Evolutionary conservation across 2,888 invertebrate species (phyloP).

Genomic region (Tupiocoris notatus): DNA sequence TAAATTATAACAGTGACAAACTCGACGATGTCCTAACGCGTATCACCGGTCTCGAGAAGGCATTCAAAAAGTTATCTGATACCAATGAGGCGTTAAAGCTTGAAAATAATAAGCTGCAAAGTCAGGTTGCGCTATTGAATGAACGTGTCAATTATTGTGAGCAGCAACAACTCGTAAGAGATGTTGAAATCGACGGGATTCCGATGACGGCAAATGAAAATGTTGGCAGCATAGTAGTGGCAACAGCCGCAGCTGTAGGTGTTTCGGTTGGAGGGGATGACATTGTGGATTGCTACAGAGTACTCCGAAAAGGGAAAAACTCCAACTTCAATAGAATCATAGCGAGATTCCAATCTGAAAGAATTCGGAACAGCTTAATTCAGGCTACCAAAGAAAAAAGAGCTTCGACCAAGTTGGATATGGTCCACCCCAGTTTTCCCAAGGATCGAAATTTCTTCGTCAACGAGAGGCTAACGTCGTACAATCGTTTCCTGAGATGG

Average conservation of each 20-base stretch:
- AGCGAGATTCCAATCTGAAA: background rate
- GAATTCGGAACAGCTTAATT: background rate
- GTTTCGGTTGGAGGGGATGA: background rate
- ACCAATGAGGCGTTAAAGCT: no score
- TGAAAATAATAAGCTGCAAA: no score
- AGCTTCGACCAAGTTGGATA: background rate
- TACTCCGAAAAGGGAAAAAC: background rate
- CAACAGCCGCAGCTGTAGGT: background rate
- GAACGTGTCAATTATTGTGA: no score
- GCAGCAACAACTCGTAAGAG: no score
- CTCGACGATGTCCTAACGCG: no score
- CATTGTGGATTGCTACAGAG: background rate
- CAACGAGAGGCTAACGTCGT: background rate
- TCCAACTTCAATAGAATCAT: background rate
- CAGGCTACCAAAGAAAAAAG: background rate
- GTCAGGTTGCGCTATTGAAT: no score
- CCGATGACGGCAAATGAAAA: background rate
- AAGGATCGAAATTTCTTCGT: background rate
- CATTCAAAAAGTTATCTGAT: no score
- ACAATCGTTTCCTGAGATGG: slow-evolving; percentile 2
- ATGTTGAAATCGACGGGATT: no score
- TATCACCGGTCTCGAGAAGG: no score
- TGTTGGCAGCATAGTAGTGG: background rate
- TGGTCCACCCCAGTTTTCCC: background rate
- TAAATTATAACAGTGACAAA: no score